Base-by-base conservation (phyloP, 2,113 vertebrate species). In the Xiphophorus hellerii region DNA sequence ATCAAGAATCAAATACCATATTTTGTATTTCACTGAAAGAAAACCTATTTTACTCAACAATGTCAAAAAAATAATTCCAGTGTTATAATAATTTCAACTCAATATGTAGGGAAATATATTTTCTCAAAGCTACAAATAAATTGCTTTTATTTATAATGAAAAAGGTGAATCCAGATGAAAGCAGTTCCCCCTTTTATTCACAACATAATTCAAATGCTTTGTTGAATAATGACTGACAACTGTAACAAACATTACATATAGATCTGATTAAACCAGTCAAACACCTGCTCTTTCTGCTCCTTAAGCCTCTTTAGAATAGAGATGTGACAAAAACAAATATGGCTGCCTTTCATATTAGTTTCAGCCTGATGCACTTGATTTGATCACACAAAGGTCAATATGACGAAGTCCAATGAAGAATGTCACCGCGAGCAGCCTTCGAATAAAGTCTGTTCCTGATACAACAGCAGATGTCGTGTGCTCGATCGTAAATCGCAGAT, bases 391-490 rank as follows among this genome's bases (percentile, higher is more conserved):
- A 78, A 92, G 82, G 89, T 89, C 85, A 84, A 7, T 17, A 66
- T 82, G 83, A 82, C 74, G 28, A 77, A 27, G 27, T 27, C 33
- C 67, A 65, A 67, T 42, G 66, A 82, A 80, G 30, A 69, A 7
- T 64, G 79, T 61, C 74, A 69, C 69, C 5, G 62, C 0, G 64
- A 70, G 79, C 17, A 17, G 69, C 83, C 60, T 62, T 42, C 82
- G 85, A 87, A 73, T 68, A 10, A 25, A 69, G 71, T 62, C 76
- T 82, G 84, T 66, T 84, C 82, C 85, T 84, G 77, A 91, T 89
- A 88, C 84, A 91, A 87, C 81, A 82, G 77, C 85, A 88, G 73
- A 90, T 88, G 84, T 72, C 29, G 35, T 66, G 70, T 28, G 69
- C 68, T 69, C 2, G 8, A 48, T 84, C 82, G 77, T 90, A 89